A percentile compares a stretch with the other conserved stretches of the same genome.
Conservation (phyloP, 2,113 vertebrate genomes). For the Otis tarda region DNA sequence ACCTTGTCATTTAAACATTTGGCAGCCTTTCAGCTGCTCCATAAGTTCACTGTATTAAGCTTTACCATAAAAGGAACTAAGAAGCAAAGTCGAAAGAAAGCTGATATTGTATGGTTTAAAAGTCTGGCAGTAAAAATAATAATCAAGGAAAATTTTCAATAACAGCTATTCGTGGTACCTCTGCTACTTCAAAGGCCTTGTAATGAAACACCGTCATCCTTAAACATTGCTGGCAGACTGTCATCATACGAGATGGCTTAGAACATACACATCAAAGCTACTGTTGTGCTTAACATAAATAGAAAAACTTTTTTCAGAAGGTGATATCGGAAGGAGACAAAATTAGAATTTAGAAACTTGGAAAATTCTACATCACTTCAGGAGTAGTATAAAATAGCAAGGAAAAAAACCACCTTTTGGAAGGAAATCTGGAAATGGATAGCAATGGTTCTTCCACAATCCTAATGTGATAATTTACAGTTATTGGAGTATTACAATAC, state of each 20-base stretch:
- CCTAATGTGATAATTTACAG: neutral
- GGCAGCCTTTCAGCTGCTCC: conserved; percentile 78
- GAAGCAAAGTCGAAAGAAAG: conserved; percentile 70
- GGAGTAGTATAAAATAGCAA: neutral
- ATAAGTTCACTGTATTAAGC: conserved; percentile 79
- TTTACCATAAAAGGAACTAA: conserved; percentile 80
- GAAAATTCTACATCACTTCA: neutral
- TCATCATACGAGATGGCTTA: conserved; percentile 4
- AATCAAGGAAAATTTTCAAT: conserved; percentile 72
- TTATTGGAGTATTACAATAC: neutral
- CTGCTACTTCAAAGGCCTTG: conserved; percentile 67
- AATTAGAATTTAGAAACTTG: neutral
- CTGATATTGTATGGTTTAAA: conserved; percentile 74
- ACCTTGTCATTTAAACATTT: conserved; percentile 80
- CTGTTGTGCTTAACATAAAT: neutral
- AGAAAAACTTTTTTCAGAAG: neutral
- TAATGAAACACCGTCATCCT: conserved; percentile 48
- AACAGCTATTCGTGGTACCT: conserved; percentile 60
- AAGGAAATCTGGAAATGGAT: neutral
- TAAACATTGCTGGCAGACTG: neutral
- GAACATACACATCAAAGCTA: conserved; percentile 22
- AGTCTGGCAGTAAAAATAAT: conserved; percentile 73
- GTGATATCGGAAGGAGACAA: neutral
- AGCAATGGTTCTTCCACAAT: neutral
- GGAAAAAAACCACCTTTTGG: neutral